Evolutionary conservation across 2,888 invertebrate species (phyloP).

Genomic region (Aromia moschata): DNA sequence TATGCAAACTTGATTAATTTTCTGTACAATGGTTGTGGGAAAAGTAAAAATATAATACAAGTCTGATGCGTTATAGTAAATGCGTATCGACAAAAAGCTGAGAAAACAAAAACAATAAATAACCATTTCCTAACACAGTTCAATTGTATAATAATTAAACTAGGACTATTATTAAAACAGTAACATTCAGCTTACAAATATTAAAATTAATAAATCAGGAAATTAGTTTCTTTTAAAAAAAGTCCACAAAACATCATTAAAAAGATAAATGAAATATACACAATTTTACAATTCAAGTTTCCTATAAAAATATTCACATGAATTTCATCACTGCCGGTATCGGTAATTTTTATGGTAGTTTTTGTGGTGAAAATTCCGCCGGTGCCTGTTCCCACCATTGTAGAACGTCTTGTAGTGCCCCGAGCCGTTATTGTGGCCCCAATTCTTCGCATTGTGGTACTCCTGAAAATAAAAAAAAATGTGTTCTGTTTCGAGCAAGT

Average conservation of each 20-base stretch:
- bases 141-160: constrained; percentile 34
- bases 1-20: constrained; percentile 15
- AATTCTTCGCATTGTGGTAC: constrained; percentile 64
- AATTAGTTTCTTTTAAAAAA: constrained; percentile 22
- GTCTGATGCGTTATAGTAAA: constrained; percentile 38
- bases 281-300: constrained; percentile 36
- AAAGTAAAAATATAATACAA: constrained; percentile 38
- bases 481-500: not conserved
- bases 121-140: constrained; percentile 38
- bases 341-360: constrained; percentile 59
- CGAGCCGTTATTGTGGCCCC: constrained; percentile 56
- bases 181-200: constrained; percentile 36
- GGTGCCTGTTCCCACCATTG: constrained; percentile 53
- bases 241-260: constrained; percentile 18
- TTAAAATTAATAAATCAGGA: constrained; percentile 33
- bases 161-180: constrained; percentile 29
- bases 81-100: constrained; percentile 44
- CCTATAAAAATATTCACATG: constrained; percentile 34
- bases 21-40: constrained; percentile 26
- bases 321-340: constrained; percentile 56
- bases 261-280: constrained; percentile 35
- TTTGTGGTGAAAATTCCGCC: constrained; percentile 58
- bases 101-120: constrained; percentile 42
- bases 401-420: constrained; percentile 55
- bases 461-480: constrained; percentile 52